Conservation (phyloP, 2,888 invertebrate species). For the Nephrocerus scutellatus region DNA sequence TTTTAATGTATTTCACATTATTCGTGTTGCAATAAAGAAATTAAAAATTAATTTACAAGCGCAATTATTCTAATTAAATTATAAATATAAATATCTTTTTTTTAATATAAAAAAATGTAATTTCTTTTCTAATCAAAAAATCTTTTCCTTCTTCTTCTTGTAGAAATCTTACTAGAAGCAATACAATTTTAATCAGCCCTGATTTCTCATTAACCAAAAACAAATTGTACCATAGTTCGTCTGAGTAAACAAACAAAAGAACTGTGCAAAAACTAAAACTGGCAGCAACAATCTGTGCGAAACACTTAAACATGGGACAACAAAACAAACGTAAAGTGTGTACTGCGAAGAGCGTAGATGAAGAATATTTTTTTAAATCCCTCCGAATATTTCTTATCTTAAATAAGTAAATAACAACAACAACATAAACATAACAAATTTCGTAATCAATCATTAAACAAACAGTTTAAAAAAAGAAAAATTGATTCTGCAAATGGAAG, state of each 20-base stretch:
- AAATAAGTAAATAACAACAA: conserved; percentile 2
- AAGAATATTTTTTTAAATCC: conserved; percentile 25
- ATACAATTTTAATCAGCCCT: conserved; percentile 82
- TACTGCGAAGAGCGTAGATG: conserved; percentile 10
- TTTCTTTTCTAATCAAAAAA: no score
- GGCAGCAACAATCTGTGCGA: background rate
- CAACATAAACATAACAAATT: conserved; percentile 2
- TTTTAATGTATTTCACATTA: no score
- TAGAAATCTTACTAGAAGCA: conserved; percentile 79
- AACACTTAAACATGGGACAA: conserved; percentile 4
- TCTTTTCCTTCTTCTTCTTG: conserved; percentile 27
- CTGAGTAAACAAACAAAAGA: conserved; percentile 36
- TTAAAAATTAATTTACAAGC: no score
- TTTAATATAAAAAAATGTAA: no score
- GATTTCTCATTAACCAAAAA: conserved; percentile 86
- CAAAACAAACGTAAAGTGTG: conserved; percentile 4
- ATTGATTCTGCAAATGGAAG: no score
- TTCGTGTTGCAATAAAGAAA: no score
- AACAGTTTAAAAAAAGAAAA: no score
- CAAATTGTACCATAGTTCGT: conserved; percentile 77
- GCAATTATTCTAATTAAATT: no score
- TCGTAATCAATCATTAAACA: no score
- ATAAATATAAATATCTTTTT: no score
- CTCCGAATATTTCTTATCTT: conserved; percentile 26
- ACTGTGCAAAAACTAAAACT: background rate